Base-by-base conservation (phyloP, 1,140 invertebrate species). In the Formica selysi region DNA sequence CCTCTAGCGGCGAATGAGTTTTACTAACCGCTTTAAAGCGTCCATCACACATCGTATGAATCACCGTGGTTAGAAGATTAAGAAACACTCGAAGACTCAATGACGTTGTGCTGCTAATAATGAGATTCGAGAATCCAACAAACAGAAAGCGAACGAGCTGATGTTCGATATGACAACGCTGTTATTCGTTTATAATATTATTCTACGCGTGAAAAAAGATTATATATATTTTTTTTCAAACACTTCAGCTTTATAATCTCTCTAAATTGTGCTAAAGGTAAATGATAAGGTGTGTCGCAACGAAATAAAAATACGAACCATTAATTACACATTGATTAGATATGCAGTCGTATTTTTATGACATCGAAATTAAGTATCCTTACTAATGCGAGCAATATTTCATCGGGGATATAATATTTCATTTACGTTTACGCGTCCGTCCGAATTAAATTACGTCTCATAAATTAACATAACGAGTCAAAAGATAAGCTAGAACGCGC, bases 1-100 rank as follows among this genome's bases (percentile, higher is more conserved):
- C 65, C 57, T 41, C 48, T 70, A 48, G 29, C 41, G 22, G 44
- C 59, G 81, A 90, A 90, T 90, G 90, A 91, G 87, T 90, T 90
- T 90, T 89, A 90, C 88, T 90, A 90, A 90, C 86, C 89, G 67
- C 61, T 87, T 85, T 90, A 90, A 88, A 90, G 89, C 87, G 61
- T 48, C 74, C 71, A 57, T 87, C 89, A 90, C 89, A 90, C 89
- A 90, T 74, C 79, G 71, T 62, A 67, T 89, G 87, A 89, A 85
- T 90, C 89, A 86, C 74, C 87, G 64, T 44, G 57, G 59, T 13
- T 61, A 19, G 29, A 38, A 74, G 68, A 79, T 70, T 80, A 88
- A 88, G 62, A 44, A 71, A 48, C 74, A 57, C 22, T 26, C 38
- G 38, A 51, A 51, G 48, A 51, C 19, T 26, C 32, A 8, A 73